A percentile compares a stretch with the other conserved stretches of the same genome.
phyloP scores from a whole-genome alignment of 2,888 invertebrate species.

The Ethmia dodecea region DNA sequence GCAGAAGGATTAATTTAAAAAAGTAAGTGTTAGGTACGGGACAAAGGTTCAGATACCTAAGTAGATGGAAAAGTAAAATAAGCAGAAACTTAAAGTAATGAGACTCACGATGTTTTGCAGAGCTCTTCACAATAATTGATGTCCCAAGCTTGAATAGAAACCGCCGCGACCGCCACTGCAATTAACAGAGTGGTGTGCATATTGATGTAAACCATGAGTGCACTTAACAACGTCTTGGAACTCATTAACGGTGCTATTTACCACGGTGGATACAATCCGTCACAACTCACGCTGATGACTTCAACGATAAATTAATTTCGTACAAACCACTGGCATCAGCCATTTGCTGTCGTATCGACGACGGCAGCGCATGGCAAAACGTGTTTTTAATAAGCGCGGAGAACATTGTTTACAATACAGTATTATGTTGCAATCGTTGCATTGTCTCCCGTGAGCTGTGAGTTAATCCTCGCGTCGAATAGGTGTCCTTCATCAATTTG shows the following conservation, averaged over 20 bases:
- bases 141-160: no score
- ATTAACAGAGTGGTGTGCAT: neutral
- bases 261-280: conserved; percentile 1
- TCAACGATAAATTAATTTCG: conserved; percentile 3
- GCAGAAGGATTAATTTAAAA: no score
- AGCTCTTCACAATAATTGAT: no score
- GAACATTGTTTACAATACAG: conserved; percentile 4
- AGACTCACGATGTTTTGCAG: no score
- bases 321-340: conserved; percentile 1
- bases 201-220: neutral
- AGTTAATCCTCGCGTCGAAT: no score
- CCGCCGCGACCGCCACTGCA: neutral
- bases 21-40: no score
- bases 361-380: conserved; percentile 2
- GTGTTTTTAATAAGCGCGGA: neutral
- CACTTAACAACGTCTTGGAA: neutral
- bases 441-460: neutral
- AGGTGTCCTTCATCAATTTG: no score
- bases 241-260: neutral
- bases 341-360: neutral
- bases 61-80: no score
- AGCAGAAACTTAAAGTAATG: no score
- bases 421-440: neutral
- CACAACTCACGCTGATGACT: neutral
- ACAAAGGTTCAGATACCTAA: no score